Evolutionary conservation across 2,797 vertebrate genomes (phyloP).

Genomic region (Emydoidea blandingii): DNA sequence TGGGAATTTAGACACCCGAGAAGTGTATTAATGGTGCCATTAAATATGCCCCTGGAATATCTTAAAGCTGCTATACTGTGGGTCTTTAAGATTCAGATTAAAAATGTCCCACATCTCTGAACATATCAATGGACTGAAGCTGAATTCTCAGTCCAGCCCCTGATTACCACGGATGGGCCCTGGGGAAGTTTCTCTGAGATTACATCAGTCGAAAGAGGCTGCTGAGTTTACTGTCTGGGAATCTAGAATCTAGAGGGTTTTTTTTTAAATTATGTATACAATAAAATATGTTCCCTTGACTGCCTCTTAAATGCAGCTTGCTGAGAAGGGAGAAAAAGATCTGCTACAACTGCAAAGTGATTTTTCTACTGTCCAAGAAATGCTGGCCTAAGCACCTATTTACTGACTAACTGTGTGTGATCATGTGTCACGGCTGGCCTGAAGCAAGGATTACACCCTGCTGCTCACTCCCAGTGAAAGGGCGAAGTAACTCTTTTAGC

Average conservation of each 20-base stretch:
- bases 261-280: slow-evolving; percentile 9
- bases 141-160: neutral
- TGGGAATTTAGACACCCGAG: neutral
- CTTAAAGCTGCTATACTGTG: neutral
- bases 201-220: slow-evolving; percentile 71
- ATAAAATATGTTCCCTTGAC: slow-evolving; percentile 51
- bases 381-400: neutral
- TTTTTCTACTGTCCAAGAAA: neutral
- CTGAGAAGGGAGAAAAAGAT: neutral
- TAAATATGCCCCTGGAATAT: accelerated
- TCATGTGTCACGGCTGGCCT: neutral
- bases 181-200: slow-evolving; percentile 45
- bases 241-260: slow-evolving; percentile 38
- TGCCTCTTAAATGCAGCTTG: neutral
- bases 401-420: neutral
- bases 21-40: neutral
- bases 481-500: neutral
- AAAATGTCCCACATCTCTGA: accelerated
- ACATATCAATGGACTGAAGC: neutral
- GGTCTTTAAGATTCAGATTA: neutral
- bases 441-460: neutral
- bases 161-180: neutral
- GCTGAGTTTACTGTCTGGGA: slow-evolving; percentile 78
- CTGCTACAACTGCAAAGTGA: accelerated
- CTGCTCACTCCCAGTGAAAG: neutral